Conservation (phyloP, 2,888 invertebrate species). For the Lymantria monacha region DNA sequence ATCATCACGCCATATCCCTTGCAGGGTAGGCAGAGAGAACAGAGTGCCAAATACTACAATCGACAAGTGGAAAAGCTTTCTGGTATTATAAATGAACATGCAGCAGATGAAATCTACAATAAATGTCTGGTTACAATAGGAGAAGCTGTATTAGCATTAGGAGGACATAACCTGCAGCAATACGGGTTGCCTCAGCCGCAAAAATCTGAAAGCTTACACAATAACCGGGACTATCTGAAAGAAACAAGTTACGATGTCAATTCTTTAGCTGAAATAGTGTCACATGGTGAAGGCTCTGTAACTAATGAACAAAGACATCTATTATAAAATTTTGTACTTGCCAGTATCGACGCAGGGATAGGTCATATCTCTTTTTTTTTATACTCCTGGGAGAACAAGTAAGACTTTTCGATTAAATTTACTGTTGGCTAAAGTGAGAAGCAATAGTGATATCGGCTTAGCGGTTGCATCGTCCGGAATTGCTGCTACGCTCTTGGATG, state of each 20-base stretch:
- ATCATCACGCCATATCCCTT: too few relatives aligned
- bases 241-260: slow-evolving; percentile 18
- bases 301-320: slow-evolving; percentile 16
- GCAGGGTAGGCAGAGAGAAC: too few relatives aligned
- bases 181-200: slow-evolving; percentile 23
- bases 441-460: slow-evolving; percentile 4
- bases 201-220: slow-evolving; percentile 5
- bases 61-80: slow-evolving; percentile 12
- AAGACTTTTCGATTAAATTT: slow-evolving; percentile 5
- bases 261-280: slow-evolving; percentile 11
- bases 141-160: slow-evolving; percentile 17
- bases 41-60: slow-evolving; percentile 22
- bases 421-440: slow-evolving; percentile 5
- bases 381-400: slow-evolving; percentile 6
- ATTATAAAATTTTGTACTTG: slow-evolving; percentile 3
- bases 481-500: slow-evolving; percentile 13
- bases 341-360: not conserved
- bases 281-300: slow-evolving; percentile 16
- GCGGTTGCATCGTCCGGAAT: slow-evolving; percentile 12
- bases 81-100: not conserved
- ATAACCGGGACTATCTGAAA: slow-evolving; percentile 2
- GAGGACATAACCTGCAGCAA: slow-evolving; percentile 14
- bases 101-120: slow-evolving; percentile 6
- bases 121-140: slow-evolving; percentile 14
- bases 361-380: slow-evolving; percentile 1